Conservation (phyloP, 2,888 invertebrate genomes). For the Scaeva pyrastri region DNA sequence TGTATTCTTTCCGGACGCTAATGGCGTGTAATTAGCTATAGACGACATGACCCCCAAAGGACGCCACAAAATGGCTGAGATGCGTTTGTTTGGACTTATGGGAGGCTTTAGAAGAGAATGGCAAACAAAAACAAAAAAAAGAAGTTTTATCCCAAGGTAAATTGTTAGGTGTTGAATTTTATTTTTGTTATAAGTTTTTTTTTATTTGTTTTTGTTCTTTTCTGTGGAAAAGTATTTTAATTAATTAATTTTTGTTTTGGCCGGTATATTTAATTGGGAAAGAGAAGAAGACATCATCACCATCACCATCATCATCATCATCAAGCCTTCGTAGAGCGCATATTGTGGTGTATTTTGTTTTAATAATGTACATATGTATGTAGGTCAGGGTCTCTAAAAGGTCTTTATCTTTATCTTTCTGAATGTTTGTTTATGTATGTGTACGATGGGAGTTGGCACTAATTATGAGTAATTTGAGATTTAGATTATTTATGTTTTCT, state of each 20-base stretch:
- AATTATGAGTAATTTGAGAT: conserved; percentile 69
- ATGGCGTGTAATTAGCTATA: conserved; percentile 64
- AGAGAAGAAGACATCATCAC: conserved; percentile 4
- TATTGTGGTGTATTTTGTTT: conserved; percentile 2
- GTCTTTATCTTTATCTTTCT: conserved; percentile 18
- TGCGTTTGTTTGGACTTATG: too few species aligned
- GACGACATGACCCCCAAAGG: conserved; percentile 16
- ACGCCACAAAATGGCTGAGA: neutral
- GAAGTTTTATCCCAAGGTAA: conserved; percentile 20
- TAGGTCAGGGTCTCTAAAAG: conserved; percentile 60
- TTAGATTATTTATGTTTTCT: conserved; percentile 31
- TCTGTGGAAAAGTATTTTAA: conserved; percentile 17
- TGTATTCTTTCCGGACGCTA: conserved; percentile 45
- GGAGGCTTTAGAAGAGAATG: neutral
- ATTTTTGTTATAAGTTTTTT: conserved; percentile 6
- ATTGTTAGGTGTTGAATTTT: conserved; percentile 47
- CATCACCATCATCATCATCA: neutral
- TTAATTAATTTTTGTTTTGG: conserved; percentile 35
- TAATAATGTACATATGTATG: too few species aligned
- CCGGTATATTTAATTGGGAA: conserved; percentile 6
- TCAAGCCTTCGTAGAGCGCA: neutral
- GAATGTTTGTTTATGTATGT: neutral
- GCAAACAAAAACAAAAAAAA: neutral
- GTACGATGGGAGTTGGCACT: conserved; percentile 22
- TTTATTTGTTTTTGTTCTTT: neutral